These are phyloP conservation scores for Gonioctena quinquepunctata DNA, from an alignment of 1,140 invertebrate genomes.

Conservation along the genomic window DNA sequence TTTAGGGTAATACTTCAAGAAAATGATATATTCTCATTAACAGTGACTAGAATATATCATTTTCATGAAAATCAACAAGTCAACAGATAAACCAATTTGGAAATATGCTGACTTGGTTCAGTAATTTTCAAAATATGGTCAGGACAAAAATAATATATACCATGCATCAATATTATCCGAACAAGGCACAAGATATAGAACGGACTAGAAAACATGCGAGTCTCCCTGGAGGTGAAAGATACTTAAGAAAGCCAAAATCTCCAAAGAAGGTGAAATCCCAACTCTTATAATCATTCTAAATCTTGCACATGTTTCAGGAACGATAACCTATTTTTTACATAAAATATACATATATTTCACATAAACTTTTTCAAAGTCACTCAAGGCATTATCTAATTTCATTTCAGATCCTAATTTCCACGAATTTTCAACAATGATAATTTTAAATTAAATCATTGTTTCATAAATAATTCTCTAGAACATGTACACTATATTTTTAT, in stretches of 20 bases:
- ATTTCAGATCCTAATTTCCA: neutral
- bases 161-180: neutral
- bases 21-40: neutral
- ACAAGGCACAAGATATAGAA: neutral
- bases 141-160: too few species aligned
- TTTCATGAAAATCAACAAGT: neutral
- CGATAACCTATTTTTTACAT: neutral
- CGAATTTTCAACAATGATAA: neutral
- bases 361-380: neutral
- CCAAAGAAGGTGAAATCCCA: too few species aligned
- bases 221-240: neutral
- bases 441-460: neutral
- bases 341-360: neutral
- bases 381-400: neutral
- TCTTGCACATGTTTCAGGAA: neutral
- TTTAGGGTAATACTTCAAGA: neutral
- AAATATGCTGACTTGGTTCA: neutral
- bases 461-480: slow-evolving; percentile 3
- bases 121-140: too few species aligned
- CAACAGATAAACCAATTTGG: neutral
- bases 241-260: too few species aligned
- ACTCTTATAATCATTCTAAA: neutral
- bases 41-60: neutral
- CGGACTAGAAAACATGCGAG: neutral
- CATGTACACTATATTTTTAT: slow-evolving; percentile 2